Percentiles rank a stretch among this genome's conserved stretches.
These are phyloP conservation scores for Eurystomus glaucurus DNA, from an alignment of 2,797 vertebrate genomes.

Conservation along the genomic window DNA sequence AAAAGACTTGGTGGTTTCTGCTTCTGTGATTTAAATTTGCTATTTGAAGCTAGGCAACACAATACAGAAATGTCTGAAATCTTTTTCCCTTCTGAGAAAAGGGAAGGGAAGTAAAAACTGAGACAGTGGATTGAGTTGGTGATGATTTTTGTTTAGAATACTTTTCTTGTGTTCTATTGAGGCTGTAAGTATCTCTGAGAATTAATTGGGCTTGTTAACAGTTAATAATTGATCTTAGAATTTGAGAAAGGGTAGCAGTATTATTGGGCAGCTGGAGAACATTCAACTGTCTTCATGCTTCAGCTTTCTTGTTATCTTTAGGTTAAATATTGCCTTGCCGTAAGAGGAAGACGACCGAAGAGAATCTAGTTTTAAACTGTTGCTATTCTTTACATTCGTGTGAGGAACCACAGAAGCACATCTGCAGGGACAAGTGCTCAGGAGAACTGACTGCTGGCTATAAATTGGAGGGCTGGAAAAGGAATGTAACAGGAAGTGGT, in stretches of 20 bases:
- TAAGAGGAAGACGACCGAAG: background rate
- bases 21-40: background rate
- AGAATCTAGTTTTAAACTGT: background rate
- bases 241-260: background rate
- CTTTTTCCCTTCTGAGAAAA: background rate
- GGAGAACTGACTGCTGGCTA: background rate
- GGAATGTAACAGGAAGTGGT: background rate
- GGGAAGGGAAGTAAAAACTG: background rate
- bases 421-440: fast-evolving
- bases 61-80: constrained; percentile 8
- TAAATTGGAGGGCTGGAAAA: background rate
- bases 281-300: background rate
- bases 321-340: background rate
- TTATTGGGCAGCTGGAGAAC: background rate
- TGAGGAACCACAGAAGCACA: background rate
- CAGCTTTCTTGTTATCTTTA: background rate
- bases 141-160: background rate
- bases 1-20: constrained; percentile 21
- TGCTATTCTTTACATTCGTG: background rate
- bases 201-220: constrained; percentile 6
- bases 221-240: background rate
- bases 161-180: background rate
- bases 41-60: background rate
- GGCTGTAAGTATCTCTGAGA: background rate
- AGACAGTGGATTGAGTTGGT: background rate